These are phyloP conservation scores for Zootermopsis nevadensis DNA, from an alignment of 2,888 invertebrate genomes.

Conservation along the genomic window DNA sequence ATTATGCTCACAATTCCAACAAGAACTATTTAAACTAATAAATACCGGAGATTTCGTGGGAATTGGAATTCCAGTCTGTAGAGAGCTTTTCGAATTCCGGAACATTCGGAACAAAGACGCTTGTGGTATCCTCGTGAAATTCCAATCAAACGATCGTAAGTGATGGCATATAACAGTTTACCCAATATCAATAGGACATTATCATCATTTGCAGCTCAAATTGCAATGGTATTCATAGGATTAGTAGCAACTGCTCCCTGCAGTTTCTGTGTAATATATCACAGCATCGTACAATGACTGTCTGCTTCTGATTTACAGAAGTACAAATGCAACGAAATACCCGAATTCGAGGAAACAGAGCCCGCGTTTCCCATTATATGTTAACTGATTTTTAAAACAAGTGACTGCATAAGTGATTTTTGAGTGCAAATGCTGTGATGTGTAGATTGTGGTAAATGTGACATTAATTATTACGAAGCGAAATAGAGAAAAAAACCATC, in stretches of 20 bases:
- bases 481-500: no score
- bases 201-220: slow-evolving; percentile 35
- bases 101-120: no score
- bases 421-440: not conserved
- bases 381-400: not conserved
- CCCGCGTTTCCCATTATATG: not conserved
- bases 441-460: not conserved
- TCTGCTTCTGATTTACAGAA: not conserved
- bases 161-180: slow-evolving; percentile 33
- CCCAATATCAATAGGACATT: slow-evolving; percentile 33
- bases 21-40: no score
- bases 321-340: not conserved
- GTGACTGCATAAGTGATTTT: not conserved
- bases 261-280: not conserved
- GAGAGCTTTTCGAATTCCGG: no score
- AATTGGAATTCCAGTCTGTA: no score
- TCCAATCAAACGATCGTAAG: slow-evolving; percentile 23
- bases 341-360: not conserved
- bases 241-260: slow-evolving; percentile 31
- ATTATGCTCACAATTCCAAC: no score
- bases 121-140: not conserved
- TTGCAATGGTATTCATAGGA: slow-evolving; percentile 10
- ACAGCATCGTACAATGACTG: not conserved
- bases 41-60: no score
- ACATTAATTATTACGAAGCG: no score